Evolutionary conservation across 2,113 vertebrate species (phyloP).

Genomic region (Eulemur rufifrons): DNA sequence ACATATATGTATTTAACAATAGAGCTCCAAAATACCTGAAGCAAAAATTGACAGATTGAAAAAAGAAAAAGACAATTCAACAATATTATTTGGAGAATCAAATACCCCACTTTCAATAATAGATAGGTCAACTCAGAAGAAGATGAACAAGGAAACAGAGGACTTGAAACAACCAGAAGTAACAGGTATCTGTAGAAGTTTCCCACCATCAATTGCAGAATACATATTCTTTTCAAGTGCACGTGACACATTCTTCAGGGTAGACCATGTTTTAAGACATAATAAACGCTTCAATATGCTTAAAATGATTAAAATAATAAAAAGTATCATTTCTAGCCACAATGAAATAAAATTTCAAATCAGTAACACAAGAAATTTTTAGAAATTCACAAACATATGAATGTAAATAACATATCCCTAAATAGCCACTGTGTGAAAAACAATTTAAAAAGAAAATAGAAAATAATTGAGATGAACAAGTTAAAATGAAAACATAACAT

Average conservation of each 20-base stretch:
- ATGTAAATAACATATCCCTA: background rate
- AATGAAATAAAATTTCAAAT: background rate
- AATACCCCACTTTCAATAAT: background rate
- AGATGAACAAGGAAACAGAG: background rate
- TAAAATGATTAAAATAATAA: background rate
- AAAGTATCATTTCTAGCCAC: background rate
- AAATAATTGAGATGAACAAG: background rate
- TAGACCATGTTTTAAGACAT: background rate
- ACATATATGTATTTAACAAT: background rate
- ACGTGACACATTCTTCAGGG: background rate
- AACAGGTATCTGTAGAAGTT: background rate
- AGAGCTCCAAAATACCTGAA: background rate
- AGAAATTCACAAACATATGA: background rate
- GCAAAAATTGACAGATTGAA: background rate
- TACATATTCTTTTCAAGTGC: background rate
- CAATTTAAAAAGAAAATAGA: background rate
- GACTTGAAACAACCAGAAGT: background rate
- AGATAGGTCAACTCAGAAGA: background rate
- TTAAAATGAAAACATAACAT: background rate
- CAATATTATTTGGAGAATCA: background rate
- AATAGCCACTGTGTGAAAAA: background rate
- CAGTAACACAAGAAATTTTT: background rate
- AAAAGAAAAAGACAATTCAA: background rate
- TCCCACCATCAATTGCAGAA: background rate
- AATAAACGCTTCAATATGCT: background rate